Evolutionary conservation across 2,113 vertebrate genomes (phyloP).

Genomic region (mouse (Mus musculus)): DNA sequence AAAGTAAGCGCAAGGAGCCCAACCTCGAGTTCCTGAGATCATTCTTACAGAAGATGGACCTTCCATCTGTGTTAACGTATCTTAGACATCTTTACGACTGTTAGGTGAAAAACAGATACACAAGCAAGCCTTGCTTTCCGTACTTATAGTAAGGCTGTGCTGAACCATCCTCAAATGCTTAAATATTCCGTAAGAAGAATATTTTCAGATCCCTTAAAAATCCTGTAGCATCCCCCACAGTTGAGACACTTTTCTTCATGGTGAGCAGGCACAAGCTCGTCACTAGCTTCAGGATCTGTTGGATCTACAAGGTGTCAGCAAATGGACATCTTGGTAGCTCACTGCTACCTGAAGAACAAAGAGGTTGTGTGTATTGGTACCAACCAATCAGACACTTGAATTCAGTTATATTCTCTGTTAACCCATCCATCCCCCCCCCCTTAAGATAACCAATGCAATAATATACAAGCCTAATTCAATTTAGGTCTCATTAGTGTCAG

Average conservation of each 20-base stretch:
- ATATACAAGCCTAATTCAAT: constrained; percentile 30
- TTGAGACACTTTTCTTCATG: neutral
- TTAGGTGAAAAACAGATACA: neutral
- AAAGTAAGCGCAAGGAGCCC: constrained; percentile 5
- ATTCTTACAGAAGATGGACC: neutral
- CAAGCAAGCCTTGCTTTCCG: neutral
- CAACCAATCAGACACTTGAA: neutral
- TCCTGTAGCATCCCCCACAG: neutral
- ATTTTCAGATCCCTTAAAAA: constrained; percentile 12
- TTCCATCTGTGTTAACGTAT: neutral
- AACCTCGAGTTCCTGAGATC: neutral
- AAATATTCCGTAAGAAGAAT: neutral
- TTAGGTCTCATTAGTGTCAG: constrained; percentile 35
- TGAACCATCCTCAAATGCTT: neutral
- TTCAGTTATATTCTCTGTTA: constrained; percentile 37
- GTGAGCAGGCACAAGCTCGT: neutral
- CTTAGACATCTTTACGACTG: neutral
- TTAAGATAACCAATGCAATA: constrained; percentile 42
- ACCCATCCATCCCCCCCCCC: neutral
- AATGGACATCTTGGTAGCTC: neutral
- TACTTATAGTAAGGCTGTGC: neutral
- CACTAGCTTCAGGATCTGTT: neutral
- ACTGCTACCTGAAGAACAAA: neutral
- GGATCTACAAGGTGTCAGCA: neutral
- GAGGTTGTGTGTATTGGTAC: neutral